Evolutionary conservation across 2,113 vertebrate species (phyloP).

Genomic region (Phasianus colchicus): DNA sequence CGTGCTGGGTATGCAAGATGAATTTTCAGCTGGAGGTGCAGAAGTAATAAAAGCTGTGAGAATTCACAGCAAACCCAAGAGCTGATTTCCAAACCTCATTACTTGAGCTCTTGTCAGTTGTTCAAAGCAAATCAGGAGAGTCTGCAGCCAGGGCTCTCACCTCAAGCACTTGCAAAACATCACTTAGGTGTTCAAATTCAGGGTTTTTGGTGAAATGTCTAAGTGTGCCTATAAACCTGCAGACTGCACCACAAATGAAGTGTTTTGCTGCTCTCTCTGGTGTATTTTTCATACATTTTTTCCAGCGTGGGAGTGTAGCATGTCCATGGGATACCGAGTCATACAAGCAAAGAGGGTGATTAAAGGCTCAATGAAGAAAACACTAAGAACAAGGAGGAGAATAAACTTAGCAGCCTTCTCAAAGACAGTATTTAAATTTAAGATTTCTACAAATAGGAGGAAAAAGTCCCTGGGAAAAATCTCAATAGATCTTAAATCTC

Average conservation of each 20-base stretch:
- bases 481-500: not conserved
- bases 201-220: not conserved
- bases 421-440: not conserved
- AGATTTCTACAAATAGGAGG: not conserved
- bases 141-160: slow-evolving; percentile 18
- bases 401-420: not conserved
- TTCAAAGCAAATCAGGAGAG: not conserved
- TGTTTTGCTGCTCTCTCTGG: not conserved
- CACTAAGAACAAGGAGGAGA: not conserved
- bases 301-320: not conserved
- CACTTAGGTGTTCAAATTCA: not conserved
- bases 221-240: not conserved
- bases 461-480: not conserved
- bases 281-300: not conserved
- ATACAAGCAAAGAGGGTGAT: not conserved
- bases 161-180: not conserved
- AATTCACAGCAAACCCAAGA: not conserved
- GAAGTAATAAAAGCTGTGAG: slow-evolving; percentile 36
- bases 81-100: not conserved
- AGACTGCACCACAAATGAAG: not conserved
- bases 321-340: not conserved
- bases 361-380: not conserved
- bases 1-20: not conserved
- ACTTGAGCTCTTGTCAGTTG: not conserved
- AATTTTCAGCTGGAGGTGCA: not conserved